Base-by-base conservation (phyloP, 2,797 vertebrate genomes). In the Pachyuromys duprasi region DNA sequence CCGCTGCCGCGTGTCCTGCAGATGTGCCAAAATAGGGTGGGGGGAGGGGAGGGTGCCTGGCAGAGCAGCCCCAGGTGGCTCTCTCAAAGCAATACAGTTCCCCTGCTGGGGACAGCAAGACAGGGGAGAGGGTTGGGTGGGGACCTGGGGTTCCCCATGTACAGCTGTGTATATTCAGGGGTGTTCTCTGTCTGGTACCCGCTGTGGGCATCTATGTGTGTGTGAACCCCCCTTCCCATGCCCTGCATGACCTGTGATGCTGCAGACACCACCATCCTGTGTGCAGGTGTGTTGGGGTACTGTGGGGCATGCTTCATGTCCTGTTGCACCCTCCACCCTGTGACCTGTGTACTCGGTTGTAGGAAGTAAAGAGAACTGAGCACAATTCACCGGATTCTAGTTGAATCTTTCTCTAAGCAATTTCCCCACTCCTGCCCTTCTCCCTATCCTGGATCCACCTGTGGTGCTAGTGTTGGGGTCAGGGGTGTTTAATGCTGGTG, bases 241-340 rank as follows among this genome's bases (percentile, higher is more conserved):
- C 97, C 97, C 97, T 97, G 97, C 97, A 98, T 98, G 97, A 97
- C 97, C 97, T 97, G 97, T 97, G 97, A 98, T 98, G 97, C 97
- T 98, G 97, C 97, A 98, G 97, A 98, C 83, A 98, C 97, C 97
- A 96, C 94, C 96, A 84, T 96, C 97, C 97, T 97, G 95, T 97
- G 96, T 97, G 93, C 97, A 95, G 95, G 96, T 90, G 97, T 87
- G 92, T 24, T 84, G 86, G 96, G 94, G 95, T 93, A 84, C 87
- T 0, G 90, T 93, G 67, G 96, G 97, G 94, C 97, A 67, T 76
- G 90, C 31, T 39, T 78, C 93, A 14, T 93, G 93, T 96, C 96
- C 94, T 67, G n/a, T 49, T 9, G 91, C 94, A 53, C 96, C 96
- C 96, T 80, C 90, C 92, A 92, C 96, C 97, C 96, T 95, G 94